Conservation (phyloP, 1,140 invertebrate genomes). For the Philotrypesis tridentata region DNA sequence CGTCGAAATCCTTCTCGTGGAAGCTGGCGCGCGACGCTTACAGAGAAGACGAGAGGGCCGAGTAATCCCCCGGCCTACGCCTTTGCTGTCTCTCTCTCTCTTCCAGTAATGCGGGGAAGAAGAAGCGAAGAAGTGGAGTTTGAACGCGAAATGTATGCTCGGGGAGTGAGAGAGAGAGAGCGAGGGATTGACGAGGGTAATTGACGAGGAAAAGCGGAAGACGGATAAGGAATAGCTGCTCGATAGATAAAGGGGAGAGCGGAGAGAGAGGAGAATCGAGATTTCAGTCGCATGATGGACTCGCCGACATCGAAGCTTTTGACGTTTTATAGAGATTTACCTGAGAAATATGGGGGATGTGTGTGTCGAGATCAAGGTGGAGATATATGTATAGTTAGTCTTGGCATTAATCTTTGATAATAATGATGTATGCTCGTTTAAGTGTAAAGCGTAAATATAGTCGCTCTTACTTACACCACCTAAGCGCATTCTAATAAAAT, state of each 20-base stretch:
- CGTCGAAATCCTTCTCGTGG: background rate
- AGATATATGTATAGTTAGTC: too few species aligned
- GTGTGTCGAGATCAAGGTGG: too few species aligned
- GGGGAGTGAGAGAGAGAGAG: too few species aligned
- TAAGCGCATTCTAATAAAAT: background rate
- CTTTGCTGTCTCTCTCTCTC: background rate
- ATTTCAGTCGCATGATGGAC: too few species aligned
- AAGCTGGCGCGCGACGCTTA: background rate
- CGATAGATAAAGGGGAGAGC: background rate
- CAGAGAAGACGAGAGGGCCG: background rate
- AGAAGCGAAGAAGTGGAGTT: background rate
- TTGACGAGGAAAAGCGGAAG: conserved; percentile 14
- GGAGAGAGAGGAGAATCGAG: background rate
- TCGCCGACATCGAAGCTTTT: too few species aligned
- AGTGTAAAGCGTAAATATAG: too few species aligned
- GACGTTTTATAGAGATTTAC: too few species aligned
- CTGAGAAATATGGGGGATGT: too few species aligned
- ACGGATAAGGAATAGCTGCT: background rate
- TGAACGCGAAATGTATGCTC: background rate
- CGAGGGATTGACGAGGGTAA: background rate
- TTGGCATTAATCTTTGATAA: too few species aligned
- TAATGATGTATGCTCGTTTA: too few species aligned
- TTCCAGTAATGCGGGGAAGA: background rate
- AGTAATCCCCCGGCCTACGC: background rate
- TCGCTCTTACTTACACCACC: background rate